phyloP scores from a whole-genome alignment of 2,113 vertebrate genomes.

The Furnarius figulus region DNA sequence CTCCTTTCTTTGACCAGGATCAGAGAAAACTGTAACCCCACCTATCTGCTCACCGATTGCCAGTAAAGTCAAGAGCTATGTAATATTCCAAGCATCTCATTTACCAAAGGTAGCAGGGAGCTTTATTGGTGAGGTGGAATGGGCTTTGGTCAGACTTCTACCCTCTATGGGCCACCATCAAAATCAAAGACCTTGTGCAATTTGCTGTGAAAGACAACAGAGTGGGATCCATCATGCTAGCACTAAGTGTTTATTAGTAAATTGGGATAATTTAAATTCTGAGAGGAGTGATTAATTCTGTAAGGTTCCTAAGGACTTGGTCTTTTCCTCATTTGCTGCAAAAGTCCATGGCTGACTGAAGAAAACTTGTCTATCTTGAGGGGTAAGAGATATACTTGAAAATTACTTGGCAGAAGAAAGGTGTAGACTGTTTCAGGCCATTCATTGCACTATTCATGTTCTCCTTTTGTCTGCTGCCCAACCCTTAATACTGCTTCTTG shows the following conservation, averaged over 20 bases:
- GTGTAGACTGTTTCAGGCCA: neutral
- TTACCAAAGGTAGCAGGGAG: neutral
- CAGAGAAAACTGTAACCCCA: neutral
- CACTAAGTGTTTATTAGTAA: neutral
- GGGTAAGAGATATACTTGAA: neutral
- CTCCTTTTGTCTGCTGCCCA: neutral
- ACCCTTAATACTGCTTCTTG: neutral
- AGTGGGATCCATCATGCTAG: neutral
- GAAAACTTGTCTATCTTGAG: neutral
- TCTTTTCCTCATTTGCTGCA: neutral
- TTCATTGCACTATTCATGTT: neutral
- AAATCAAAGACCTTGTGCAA: neutral
- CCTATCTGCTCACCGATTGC: neutral
- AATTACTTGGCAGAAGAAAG: neutral
- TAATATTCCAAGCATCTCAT: neutral
- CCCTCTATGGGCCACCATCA: neutral
- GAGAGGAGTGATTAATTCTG: neutral
- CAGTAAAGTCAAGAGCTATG: neutral
- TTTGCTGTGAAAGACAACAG: neutral
- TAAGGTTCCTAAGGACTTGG: neutral
- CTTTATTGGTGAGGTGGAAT: neutral
- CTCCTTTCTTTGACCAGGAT: neutral
- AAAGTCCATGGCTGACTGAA: neutral
- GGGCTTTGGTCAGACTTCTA: neutral
- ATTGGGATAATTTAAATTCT: neutral